Evolutionary conservation across 35 echinoderm and acorn worm genomes (phyloP), one percentile per base, ranked within the genome.

Genomic region (Diadema setosum): DNA sequence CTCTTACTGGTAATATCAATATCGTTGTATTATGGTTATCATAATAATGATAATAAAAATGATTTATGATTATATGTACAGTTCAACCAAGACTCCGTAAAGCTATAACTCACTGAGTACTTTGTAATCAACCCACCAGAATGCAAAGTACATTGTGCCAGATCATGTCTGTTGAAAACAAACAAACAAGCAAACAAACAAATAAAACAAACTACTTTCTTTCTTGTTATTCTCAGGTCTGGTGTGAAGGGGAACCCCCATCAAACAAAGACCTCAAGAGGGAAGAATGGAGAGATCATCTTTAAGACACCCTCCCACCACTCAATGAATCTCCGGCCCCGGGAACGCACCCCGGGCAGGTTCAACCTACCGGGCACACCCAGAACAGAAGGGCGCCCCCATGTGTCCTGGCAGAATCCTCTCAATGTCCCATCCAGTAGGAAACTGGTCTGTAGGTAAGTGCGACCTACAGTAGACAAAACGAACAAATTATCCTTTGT

Each of bases 371-470:
- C 33, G 15, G 44, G 23, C 17, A 78, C 73, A 42, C 73, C 73
- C 44, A 78, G 8, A 44, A 78, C 34, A 41, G 73, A 78, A 78
- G 73, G 24, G 40, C 73, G 73, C 73, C 73, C 29, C 36, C 73
- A 16, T 15, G 9, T 78, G 73, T 21, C 36, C 33, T 78, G 73
- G 73, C 14, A 78, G 60, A 86, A 86, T 25, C 83, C 83, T 14
- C n/a, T 86, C 35, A 86, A 86, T 43, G 59, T 86, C 36, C 83
- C 83, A 23, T 65, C 83, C 5, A 64, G 35, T 20, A 65, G 83
- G 57, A 42, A 46, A 40, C 49, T 86, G 39, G 42, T 86, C 18
- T 61, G 83, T 65, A 17, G 42, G 83, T 86, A 86, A 86, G 83
- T 65, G 26, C 32, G 57, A 60, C 8, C 30, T 24, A 26, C 30